Evolutionary conservation across 2,113 vertebrate genomes (phyloP).

Genomic region (Sebastes fasciatus): DNA sequence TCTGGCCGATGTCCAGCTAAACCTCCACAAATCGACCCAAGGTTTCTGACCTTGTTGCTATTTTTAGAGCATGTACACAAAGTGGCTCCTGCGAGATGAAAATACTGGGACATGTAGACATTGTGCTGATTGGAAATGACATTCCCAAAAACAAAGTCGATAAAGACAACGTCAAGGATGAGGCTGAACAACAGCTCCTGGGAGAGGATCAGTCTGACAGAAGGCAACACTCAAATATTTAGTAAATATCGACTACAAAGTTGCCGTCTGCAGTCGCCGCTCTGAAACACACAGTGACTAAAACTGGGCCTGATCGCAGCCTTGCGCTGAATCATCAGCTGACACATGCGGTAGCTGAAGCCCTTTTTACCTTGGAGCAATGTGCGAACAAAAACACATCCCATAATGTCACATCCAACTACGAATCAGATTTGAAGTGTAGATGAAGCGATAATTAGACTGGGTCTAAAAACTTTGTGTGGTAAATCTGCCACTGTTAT

Average conservation of each 20-base stretch:
- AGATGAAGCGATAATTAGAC: neutral
- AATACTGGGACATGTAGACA: constrained; percentile 13
- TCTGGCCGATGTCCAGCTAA: constrained; percentile 62
- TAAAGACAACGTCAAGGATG: constrained; percentile 8
- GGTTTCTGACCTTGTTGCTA: constrained; percentile 55
- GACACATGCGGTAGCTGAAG: constrained; percentile 38
- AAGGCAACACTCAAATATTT: constrained; percentile 40
- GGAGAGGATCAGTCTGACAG: constrained; percentile 13
- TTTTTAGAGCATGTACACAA: constrained; percentile 34
- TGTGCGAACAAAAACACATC: constrained; percentile 33
- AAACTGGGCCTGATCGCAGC: constrained; percentile 39
- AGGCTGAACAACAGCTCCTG: neutral
- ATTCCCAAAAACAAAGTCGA: constrained; percentile 28
- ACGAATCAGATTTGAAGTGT: neutral
- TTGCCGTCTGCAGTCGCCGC: constrained; percentile 10
- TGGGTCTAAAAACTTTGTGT: neutral
- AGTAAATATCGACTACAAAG: constrained; percentile 41
- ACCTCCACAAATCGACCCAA: constrained; percentile 37
- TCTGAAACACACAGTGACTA: constrained; percentile 43
- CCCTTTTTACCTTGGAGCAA: constrained; percentile 41
- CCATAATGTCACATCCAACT: constrained; percentile 23
- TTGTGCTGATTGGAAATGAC: constrained; percentile 26
- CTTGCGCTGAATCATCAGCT: constrained; percentile 66
- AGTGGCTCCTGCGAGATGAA: constrained; percentile 25
- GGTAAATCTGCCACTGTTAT: neutral